These are phyloP conservation scores for Mellilla xanthometata DNA, from an alignment of 2,888 invertebrate genomes.

Conservation along the genomic window DNA sequence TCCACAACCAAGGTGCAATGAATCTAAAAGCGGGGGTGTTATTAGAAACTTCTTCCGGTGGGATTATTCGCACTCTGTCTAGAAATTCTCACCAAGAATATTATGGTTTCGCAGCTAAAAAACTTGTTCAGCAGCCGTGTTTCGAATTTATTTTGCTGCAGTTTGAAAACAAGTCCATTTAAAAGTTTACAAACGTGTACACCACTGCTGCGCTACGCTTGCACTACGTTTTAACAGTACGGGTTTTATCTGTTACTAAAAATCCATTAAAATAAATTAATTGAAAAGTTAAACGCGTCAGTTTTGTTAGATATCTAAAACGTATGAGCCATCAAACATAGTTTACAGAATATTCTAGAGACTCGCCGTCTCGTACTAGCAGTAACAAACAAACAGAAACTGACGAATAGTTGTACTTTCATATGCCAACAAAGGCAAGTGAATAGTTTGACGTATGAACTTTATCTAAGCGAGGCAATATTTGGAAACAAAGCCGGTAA, in stretches of 20 bases:
- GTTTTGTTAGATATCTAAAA: too few relatives aligned
- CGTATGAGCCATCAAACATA: too few relatives aligned
- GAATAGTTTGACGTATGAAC: slow-evolving; percentile 33
- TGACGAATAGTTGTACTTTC: too few relatives aligned
- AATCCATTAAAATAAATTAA: too few relatives aligned
- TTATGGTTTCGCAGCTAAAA: slow-evolving; percentile 47
- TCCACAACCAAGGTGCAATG: slow-evolving; percentile 70
- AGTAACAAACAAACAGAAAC: too few relatives aligned
- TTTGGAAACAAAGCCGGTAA: slow-evolving; percentile 33
- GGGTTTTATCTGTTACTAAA: too few relatives aligned
- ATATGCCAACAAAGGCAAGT: slow-evolving; percentile 34
- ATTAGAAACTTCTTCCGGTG: slow-evolving; percentile 67
- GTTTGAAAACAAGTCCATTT: slow-evolving; percentile 19
- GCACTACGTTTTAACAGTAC: too few relatives aligned
- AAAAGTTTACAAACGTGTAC: slow-evolving; percentile 15
- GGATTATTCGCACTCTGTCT: slow-evolving; percentile 54
- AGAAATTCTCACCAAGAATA: slow-evolving; percentile 45
- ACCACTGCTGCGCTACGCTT: background rate
- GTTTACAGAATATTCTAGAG: too few relatives aligned
- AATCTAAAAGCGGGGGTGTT: slow-evolving; percentile 65
- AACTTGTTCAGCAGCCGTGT: slow-evolving; percentile 37
- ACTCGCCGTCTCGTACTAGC: too few relatives aligned
- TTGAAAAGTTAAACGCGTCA: too few relatives aligned
- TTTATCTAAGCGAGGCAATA: slow-evolving; percentile 30
- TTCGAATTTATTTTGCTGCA: slow-evolving; percentile 20